Conservation (phyloP, 1,140 invertebrate genomes). For the Camponotus vicinus region DNA sequence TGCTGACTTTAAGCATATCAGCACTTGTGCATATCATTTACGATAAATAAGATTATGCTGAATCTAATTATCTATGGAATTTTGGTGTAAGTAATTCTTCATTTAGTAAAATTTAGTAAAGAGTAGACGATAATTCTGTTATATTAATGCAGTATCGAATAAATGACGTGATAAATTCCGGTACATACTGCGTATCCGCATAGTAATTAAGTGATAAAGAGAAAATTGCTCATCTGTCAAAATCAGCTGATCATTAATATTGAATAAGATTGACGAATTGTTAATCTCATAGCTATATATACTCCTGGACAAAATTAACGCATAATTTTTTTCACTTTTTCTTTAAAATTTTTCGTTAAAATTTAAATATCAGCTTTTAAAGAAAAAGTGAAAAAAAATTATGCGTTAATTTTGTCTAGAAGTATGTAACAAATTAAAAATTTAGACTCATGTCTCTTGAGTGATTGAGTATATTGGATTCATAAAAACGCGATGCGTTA, state of each 20-base stretch:
- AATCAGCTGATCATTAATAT: not conserved
- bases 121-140: not conserved
- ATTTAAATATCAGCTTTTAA: too few species aligned
- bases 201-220: constrained; percentile 82
- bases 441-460: not conserved
- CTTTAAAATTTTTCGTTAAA: too few species aligned
- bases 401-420: too few species aligned
- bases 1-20: not conserved
- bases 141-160: too few species aligned
- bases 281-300: not conserved
- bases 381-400: too few species aligned
- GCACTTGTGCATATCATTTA: not conserved
- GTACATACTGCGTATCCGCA: constrained; percentile 64
- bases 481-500: not conserved
- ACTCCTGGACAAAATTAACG: too few species aligned
- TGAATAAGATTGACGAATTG: not conserved
- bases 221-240: constrained; percentile 61
- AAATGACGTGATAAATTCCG: constrained; percentile 78
- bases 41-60: not conserved
- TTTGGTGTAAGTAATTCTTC: not conserved
- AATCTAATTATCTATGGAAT: not conserved
- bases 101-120: not conserved
- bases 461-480: not conserved
- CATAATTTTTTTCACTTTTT: too few species aligned
- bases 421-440: not conserved